These are phyloP conservation scores for Asbolus verrucosus DNA, from an alignment of 1,140 invertebrate species.

Conservation along the genomic window DNA sequence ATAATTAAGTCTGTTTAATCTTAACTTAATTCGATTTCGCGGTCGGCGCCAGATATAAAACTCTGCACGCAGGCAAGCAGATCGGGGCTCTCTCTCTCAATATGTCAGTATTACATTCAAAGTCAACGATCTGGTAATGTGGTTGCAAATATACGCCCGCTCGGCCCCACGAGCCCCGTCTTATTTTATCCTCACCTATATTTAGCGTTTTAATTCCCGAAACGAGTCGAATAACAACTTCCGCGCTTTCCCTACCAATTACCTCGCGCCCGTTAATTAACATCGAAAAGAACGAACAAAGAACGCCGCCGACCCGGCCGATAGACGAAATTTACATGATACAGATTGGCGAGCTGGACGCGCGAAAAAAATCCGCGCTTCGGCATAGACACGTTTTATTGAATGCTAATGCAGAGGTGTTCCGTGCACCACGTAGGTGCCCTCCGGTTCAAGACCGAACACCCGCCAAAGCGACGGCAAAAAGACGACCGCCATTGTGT, in stretches of 20 bases:
- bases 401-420: slow-evolving; percentile 52
- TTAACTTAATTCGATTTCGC: slow-evolving; percentile 56
- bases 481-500: slow-evolving; percentile 40
- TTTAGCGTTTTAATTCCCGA: slow-evolving; percentile 36
- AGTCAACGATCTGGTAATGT: slow-evolving; percentile 51
- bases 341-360: slow-evolving; percentile 33
- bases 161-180: too few relatives aligned
- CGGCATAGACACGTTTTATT: slow-evolving; percentile 48
- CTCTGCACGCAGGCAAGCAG: too few relatives aligned
- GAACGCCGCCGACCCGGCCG: too few relatives aligned
- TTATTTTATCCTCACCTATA: slow-evolving; percentile 32
- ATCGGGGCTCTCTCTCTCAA: slow-evolving; percentile 42
- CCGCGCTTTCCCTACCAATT: too few relatives aligned
- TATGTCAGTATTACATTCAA: slow-evolving; percentile 51
- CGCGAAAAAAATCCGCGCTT: slow-evolving; percentile 38
- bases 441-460: slow-evolving; percentile 42
- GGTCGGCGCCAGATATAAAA: slow-evolving; percentile 52
- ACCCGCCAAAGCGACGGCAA: too few relatives aligned
- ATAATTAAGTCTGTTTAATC: slow-evolving; percentile 57
- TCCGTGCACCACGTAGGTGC: slow-evolving; percentile 45
- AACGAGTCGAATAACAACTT: slow-evolving; percentile 40
- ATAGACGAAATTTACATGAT: too few relatives aligned
- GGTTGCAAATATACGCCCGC: slow-evolving; percentile 46
- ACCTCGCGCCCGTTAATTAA: too few relatives aligned
- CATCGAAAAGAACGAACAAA: too few relatives aligned